Conservation (phyloP, 2,113 vertebrate genomes). For the Eurypyga helias region DNA sequence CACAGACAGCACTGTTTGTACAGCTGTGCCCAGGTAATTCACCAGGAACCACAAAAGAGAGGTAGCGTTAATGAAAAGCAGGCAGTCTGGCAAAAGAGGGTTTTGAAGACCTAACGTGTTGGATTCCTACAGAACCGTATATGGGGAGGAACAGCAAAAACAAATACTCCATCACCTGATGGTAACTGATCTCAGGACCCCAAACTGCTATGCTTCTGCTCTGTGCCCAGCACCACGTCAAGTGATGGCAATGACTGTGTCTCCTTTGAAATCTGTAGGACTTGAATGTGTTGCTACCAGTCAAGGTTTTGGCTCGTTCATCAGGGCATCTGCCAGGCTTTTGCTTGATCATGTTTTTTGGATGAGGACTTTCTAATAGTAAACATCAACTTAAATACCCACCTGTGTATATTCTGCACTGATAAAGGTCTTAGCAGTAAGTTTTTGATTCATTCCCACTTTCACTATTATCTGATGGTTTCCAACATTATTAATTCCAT, state of each 20-base stretch:
- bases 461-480: not conserved
- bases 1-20: not conserved
- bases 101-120: not conserved
- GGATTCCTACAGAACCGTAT: not conserved
- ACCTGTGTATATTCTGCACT: not conserved
- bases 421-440: not conserved
- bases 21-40: not conserved
- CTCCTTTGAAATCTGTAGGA: not conserved
- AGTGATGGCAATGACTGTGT: not conserved
- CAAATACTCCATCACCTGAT: not conserved
- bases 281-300: not conserved
- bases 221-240: rapidly evolving
- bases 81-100: not conserved
- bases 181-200: not conserved
- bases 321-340: not conserved
- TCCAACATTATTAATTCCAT: not conserved
- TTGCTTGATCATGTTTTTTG: rapidly evolving
- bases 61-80: not conserved
- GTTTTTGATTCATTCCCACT: not conserved
- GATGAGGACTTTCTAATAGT: not conserved
- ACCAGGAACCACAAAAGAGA: not conserved
- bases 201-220: not conserved
- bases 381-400: not conserved
- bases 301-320: not conserved
- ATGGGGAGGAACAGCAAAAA: not conserved